These are phyloP conservation scores for Sialia sialis DNA, from an alignment of 2,113 vertebrate species.

Conservation along the genomic window DNA sequence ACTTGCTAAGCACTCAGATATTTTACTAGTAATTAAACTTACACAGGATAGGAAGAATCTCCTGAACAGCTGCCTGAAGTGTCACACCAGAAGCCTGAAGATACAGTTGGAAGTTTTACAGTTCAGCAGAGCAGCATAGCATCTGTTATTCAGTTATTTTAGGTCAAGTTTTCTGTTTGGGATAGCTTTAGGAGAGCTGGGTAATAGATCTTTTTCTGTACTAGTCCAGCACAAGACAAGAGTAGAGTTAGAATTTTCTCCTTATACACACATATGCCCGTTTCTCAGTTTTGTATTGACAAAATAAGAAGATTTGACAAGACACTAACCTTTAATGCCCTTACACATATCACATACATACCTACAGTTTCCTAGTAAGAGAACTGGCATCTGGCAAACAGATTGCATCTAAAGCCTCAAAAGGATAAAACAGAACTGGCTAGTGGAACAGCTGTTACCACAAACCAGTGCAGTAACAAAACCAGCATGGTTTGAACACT, in stretches of 20 bases:
- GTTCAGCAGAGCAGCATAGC: neutral
- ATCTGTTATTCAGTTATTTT: neutral
- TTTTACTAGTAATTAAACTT: neutral
- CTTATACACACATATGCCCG: neutral
- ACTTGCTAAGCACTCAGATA: neutral
- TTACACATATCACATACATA: neutral
- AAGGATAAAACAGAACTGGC: neutral
- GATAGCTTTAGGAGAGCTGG: neutral
- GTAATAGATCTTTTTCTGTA: neutral
- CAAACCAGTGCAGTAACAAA: neutral
- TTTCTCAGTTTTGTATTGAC: neutral
- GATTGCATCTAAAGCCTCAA: neutral
- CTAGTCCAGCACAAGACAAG: neutral
- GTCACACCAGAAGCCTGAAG: slow-evolving; percentile 1
- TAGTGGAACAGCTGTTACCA: neutral
- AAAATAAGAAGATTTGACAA: neutral
- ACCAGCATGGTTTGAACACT: neutral
- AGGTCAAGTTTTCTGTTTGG: neutral
- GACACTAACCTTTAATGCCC: neutral
- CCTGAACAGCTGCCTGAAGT: neutral
- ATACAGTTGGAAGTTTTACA: neutral
- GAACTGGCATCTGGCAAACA: neutral
- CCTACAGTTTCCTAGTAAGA: neutral
- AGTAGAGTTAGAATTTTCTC: neutral
- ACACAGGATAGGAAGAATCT: neutral